phyloP scores from a whole-genome alignment of 2,113 vertebrate genomes.

The Emydura subglobosa region DNA sequence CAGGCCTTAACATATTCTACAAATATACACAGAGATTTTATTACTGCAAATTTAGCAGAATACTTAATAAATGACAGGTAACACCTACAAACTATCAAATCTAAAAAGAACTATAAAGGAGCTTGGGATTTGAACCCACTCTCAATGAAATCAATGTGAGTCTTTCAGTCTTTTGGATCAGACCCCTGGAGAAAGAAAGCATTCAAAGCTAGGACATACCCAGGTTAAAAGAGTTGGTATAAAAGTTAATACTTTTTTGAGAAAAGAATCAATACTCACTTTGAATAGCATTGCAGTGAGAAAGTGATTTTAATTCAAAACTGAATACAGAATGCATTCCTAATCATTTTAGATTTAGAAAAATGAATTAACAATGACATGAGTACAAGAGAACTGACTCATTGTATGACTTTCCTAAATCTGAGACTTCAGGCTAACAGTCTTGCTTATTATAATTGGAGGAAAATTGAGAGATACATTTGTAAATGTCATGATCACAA shows the following conservation, averaged over 20 bases:
- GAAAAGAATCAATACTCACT: constrained; percentile 57
- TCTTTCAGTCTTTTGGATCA: constrained; percentile 25
- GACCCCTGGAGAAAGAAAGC: background rate
- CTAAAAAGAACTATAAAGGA: background rate
- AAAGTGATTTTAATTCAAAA: constrained; percentile 70
- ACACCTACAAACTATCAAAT: background rate
- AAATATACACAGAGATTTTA: background rate
- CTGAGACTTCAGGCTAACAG: constrained; percentile 52
- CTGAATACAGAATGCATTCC: constrained; percentile 43
- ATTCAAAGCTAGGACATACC: background rate
- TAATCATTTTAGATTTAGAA: constrained; percentile 53
- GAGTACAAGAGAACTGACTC: constrained; percentile 43
- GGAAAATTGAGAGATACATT: constrained; percentile 57
- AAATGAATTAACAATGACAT: constrained; percentile 70
- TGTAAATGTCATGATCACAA: constrained; percentile 57
- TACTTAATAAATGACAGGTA: background rate
- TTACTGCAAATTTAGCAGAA: background rate
- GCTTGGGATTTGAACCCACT: background rate
- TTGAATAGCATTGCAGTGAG: constrained; percentile 29
- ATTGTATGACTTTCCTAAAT: constrained; percentile 20
- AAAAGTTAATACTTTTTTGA: constrained; percentile 63
- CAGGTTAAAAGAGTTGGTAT: constrained; percentile 54
- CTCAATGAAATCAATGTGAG: constrained; percentile 41
- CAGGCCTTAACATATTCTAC: background rate
- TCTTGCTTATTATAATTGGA: constrained; percentile 52